Base-by-base conservation (phyloP, 2,113 vertebrate species). In the Lanius collurio region DNA sequence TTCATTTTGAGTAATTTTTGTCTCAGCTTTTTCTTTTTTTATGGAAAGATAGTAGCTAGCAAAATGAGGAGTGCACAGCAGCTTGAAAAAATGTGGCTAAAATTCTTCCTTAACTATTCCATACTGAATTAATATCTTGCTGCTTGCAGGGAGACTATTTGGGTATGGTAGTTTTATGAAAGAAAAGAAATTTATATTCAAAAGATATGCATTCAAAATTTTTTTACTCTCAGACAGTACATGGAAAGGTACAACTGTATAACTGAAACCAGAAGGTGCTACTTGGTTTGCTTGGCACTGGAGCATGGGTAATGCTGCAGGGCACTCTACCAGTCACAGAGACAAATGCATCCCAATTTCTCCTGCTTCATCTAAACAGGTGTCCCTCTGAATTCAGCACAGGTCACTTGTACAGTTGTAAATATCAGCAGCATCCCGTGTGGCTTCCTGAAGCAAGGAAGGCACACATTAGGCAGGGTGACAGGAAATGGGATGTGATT, bases 301-400 rank as follows among this genome's bases (percentile, higher is more conserved):
- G 24, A 23, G 30, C 46, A 55, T 10, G 0, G 0, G 4, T 2
- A 42, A 18, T 41, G 10, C 30, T 31, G 11, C 42, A 63, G 26
- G 35, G 7, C 10, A 4, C 16, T 55, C 28, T 70, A 20, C 16
- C 14, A 33, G 30, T 74, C 35, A 37, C 64, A 53, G 50, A 47
- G 41, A 74, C 19, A 74, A 78, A 42, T 41, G 16, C 7, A 23
- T 46, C 15, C 31, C 1, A 0, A 5, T 82, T 64, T 74, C 8
- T 78, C 41, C 24, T 42, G 4, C n/a, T 42, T 70, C 41, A 49
- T 67, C 39, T 55, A 27, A 68, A 13, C 10, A 53, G 33, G 6
- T 4, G 2, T 49, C 26, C 42, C 26, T 75, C 30, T 78, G 57
- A 83, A 52, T 73, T 88, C 53, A 63, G 53, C 0, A 0, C 11